Conservation (phyloP, 2,113 vertebrate species). For the Hippocampus abdominalis region DNA sequence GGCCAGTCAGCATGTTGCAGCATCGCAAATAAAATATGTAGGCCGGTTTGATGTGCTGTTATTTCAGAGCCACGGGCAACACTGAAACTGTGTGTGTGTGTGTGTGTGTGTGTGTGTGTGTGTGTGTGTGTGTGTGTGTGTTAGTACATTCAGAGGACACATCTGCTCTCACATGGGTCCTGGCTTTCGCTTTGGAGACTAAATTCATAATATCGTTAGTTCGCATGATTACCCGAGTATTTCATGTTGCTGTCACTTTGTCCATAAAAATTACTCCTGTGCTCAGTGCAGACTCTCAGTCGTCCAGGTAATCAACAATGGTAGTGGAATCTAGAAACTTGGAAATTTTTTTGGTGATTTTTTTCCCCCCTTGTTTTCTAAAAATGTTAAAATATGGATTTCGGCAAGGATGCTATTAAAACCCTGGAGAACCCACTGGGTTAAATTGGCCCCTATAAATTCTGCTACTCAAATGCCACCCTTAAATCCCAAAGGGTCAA, state of each 20-base stretch:
- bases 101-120: constrained; percentile 1
- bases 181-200: not conserved
- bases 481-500: no score
- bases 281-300: no score
- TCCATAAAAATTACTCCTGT: no score
- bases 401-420: no score
- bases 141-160: not conserved
- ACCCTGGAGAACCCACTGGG: no score
- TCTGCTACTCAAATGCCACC: no score
- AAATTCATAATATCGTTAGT: not conserved
- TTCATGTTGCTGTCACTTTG: not conserved
- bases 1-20: constrained; percentile 62
- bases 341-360: no score
- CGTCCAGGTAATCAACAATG: no score
- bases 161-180: not conserved
- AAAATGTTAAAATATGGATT: no score
- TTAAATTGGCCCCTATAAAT: no score
- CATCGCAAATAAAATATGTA: constrained; percentile 55
- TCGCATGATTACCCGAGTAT: not conserved
- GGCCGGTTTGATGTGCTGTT: constrained; percentile 66
- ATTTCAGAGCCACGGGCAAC: constrained; percentile 67
- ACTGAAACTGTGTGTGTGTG: constrained; percentile 54
- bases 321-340: not conserved
- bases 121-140: constrained; percentile 7
- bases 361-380: no score